Evolutionary conservation across 2,797 vertebrate genomes (phyloP).

Genomic region (Leptoclinus maculatus): DNA sequence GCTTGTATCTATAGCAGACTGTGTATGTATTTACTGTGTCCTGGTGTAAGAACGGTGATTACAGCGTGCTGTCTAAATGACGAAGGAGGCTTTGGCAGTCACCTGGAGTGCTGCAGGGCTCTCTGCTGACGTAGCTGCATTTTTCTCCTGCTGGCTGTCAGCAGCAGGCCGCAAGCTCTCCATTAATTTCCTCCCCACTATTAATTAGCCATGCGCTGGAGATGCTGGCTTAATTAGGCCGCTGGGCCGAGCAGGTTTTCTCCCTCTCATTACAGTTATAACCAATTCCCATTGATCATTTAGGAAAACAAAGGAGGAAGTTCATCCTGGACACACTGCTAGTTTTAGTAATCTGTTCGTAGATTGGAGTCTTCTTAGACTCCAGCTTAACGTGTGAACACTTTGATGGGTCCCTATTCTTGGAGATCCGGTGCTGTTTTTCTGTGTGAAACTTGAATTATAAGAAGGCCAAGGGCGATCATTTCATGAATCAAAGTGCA

Average conservation of each 20-base stretch:
- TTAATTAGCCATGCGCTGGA: constrained; percentile 79
- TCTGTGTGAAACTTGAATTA: constrained; percentile 23
- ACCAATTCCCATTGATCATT: constrained; percentile 77
- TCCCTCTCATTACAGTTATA: constrained; percentile 70
- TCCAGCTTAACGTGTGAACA: constrained; percentile 20
- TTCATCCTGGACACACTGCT: constrained; percentile 42
- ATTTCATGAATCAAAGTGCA: constrained; percentile 44
- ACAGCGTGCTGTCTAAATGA: constrained; percentile 63
- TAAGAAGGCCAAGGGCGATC: constrained; percentile 15
- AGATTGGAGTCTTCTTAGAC: constrained; percentile 34
- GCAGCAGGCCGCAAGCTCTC: constrained; percentile 69
- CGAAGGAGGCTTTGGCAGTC: constrained; percentile 71
- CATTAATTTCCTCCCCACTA: constrained; percentile 77
- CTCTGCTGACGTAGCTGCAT: constrained; percentile 70
- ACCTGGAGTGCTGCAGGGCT: constrained; percentile 69
- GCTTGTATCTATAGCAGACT: constrained; percentile 29
- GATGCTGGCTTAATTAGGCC: constrained; percentile 78
- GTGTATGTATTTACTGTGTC: constrained; percentile 34
- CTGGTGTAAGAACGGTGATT: constrained; percentile 48
- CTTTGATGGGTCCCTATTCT: background rate
- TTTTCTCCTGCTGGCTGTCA: constrained; percentile 74
- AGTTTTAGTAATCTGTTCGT: constrained; percentile 50
- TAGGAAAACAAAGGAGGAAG: constrained; percentile 60
- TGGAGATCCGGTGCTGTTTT: constrained; percentile 1
- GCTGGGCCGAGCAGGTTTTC: constrained; percentile 65